phyloP scores from a whole-genome alignment of 2,113 vertebrate genomes.

The Vidua chalybeata region DNA sequence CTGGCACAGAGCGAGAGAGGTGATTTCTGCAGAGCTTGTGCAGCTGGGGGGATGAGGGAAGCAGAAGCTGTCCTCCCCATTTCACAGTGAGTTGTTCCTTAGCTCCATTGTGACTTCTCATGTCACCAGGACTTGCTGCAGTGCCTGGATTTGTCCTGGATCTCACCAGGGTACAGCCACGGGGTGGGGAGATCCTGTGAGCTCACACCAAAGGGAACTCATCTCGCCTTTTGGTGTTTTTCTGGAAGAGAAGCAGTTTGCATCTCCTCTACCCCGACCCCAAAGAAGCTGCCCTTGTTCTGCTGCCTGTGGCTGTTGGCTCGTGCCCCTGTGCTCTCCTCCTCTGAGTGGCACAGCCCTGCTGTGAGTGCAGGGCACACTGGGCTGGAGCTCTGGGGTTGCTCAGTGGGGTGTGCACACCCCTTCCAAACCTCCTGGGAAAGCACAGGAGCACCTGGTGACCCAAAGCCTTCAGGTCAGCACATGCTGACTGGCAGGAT shows the following conservation, averaged over 20 bases:
- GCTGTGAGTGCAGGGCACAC: neutral
- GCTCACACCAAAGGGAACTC: neutral
- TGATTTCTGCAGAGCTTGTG: neutral
- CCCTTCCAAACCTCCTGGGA: neutral
- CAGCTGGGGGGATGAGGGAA: neutral
- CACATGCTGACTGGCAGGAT: neutral
- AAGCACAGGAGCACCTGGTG: neutral
- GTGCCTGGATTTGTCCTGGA: neutral
- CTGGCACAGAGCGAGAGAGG: neutral
- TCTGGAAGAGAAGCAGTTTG: neutral
- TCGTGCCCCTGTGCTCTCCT: neutral
- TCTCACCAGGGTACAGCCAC: neutral
- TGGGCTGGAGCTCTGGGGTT: neutral
- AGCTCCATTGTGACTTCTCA: neutral
- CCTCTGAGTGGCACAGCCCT: neutral
- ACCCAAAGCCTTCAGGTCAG: neutral
- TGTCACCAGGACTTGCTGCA: neutral
- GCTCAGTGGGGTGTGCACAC: neutral
- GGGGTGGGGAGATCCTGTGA: neutral
- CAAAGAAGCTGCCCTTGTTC: neutral
- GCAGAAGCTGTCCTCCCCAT: neutral
- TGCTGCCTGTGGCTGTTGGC: neutral
- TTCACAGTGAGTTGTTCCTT: neutral
- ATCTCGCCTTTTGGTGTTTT: neutral
- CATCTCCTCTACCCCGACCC: rapidly evolving